Evolutionary conservation across 2,888 invertebrate species (phyloP), one percentile per base, ranked within the genome.

Genomic region (Digitonthophagus gazella): DNA sequence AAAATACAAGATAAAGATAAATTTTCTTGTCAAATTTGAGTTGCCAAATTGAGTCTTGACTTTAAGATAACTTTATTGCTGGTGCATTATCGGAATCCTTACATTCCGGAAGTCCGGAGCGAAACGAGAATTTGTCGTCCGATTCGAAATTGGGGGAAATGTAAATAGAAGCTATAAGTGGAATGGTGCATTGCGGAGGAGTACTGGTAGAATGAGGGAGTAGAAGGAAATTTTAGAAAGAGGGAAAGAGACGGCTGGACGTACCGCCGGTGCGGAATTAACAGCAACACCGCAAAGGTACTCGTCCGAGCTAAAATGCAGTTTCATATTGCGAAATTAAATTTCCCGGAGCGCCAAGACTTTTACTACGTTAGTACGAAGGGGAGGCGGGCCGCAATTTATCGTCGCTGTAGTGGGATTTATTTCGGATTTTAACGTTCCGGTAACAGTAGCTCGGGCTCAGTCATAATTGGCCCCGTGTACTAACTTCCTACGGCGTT

Each of bases 271-370:
- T 44, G 28, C 28, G 6, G 28, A 11, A 44, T 44, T 44, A 44
- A 44, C 28, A 44, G 28, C 28, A 44, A 44, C 28, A 44, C 28
- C 28, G 28, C 28, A 44, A 44, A 44, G 28, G 28, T 44, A 44
- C 28, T 44, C 28, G 28, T 44, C 28, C 28, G 28, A 44, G 28
- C 28, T 44, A 61, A 61, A 19, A 61, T 61, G 20, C 20, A 61
- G 61, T 61, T 61, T 61, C 61, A 61, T 61, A 61, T 61, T 61
- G 61, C 61, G 20, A 61, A 61, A 61, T 61, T 61, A 61, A 61
- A 61, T 61, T 61, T 61, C 61, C n/a, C 18, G 19, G 61, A n/a
- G 61, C 61, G 18, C 28, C 28, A 44, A 44, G 28, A 44, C 28
- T 44, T 44, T 44, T 44, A 44, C 28, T 44, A 44, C 28, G 28